A percentile compares a stretch with the other conserved stretches of the same genome.
Evolutionary conservation across 1,140 invertebrate species (phyloP).

Genomic region (Augochlora pura): DNA sequence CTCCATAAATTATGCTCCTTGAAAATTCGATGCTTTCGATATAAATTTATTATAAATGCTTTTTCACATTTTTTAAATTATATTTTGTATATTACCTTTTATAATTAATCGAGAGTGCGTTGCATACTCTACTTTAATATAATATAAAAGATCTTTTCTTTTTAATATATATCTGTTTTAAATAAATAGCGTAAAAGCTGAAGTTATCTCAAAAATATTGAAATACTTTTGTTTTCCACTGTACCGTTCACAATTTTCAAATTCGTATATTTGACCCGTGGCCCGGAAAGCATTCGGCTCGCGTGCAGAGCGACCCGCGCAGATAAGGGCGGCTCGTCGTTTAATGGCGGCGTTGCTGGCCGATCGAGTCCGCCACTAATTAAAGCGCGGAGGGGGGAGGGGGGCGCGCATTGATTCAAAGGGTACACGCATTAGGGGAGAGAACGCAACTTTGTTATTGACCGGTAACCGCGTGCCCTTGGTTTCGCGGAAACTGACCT

Average conservation of each 20-base stretch:
- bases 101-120: too few species aligned
- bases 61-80: too few species aligned
- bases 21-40: too few species aligned
- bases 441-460: slow-evolving; percentile 42
- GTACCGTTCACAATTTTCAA: background rate
- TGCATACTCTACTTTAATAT: too few species aligned
- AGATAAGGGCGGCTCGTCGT: background rate
- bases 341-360: background rate
- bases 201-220: too few species aligned
- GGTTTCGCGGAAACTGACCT: slow-evolving; percentile 41
- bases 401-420: slow-evolving; percentile 30
- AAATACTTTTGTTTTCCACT: too few species aligned
- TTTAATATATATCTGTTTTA: too few species aligned
- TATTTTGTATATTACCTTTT: too few species aligned
- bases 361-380: slow-evolving; percentile 6
- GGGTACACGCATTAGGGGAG: slow-evolving; percentile 20
- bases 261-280: background rate
- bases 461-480: slow-evolving; percentile 22
- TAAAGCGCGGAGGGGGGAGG: slow-evolving; percentile 32
- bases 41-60: too few species aligned
- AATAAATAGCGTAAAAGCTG: too few species aligned
- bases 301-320: background rate
- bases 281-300: background rate
- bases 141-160: too few species aligned
- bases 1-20: too few species aligned